phyloP scores from a whole-genome alignment of 1,140 invertebrate genomes.

The Neodiprion fabricii region DNA sequence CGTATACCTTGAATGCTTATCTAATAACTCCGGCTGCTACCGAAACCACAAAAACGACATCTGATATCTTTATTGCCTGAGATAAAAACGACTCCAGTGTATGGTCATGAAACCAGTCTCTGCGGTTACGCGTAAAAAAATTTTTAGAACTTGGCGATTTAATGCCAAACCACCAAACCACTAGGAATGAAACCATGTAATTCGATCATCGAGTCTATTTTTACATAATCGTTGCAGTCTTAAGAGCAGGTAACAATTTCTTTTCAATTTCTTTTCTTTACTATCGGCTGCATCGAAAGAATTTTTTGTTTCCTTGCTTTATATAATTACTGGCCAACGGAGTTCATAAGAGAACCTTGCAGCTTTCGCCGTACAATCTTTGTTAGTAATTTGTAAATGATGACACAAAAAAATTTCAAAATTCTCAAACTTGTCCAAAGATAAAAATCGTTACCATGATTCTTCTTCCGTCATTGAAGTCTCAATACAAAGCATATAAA shows the following conservation, averaged over 20 bases:
- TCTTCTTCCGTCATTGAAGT: not conserved
- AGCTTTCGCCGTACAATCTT: too few relatives aligned
- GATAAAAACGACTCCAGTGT: not conserved
- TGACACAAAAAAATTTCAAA: too few relatives aligned
- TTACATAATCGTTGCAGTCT: too few relatives aligned
- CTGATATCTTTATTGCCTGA: slow-evolving; percentile 2
- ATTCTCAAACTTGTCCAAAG: too few relatives aligned
- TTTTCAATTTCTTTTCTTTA: too few relatives aligned
- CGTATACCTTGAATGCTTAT: slow-evolving; percentile 3
- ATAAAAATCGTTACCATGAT: too few relatives aligned
- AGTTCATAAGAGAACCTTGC: too few relatives aligned
- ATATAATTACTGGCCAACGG: too few relatives aligned
- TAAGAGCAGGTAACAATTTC: too few relatives aligned
- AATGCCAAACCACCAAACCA: not conserved
- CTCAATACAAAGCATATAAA: not conserved
- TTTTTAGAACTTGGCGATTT: not conserved
- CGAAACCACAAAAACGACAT: slow-evolving; percentile 5
- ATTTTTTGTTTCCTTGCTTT: too few relatives aligned
- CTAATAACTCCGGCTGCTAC: not conserved
- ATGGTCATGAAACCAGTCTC: not conserved
- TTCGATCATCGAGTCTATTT: not conserved
- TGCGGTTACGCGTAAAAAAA: not conserved
- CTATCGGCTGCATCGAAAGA: too few relatives aligned
- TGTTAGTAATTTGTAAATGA: too few relatives aligned
- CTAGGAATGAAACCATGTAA: not conserved